These are phyloP conservation scores for Gisinianus flammeolus DNA, from an alignment of 2,888 invertebrate species.

Conservation along the genomic window DNA sequence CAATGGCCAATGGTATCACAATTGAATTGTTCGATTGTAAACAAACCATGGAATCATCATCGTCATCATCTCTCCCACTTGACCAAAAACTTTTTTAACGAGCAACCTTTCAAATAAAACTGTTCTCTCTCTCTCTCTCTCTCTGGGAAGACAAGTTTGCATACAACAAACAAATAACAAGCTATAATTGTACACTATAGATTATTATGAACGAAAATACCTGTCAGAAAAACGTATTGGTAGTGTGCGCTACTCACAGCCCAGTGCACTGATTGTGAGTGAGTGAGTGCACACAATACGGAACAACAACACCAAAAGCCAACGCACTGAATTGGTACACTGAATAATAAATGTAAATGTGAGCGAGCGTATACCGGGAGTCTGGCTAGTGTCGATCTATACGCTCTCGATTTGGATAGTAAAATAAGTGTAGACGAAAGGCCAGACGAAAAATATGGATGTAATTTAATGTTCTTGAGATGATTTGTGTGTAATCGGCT, in stretches of 20 bases:
- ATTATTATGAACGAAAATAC: not conserved
- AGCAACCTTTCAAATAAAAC: not conserved
- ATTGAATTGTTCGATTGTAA: not conserved
- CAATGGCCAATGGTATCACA: not conserved
- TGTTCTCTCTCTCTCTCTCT: too few relatives aligned
- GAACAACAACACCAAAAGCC: too few relatives aligned
- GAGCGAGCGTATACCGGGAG: too few relatives aligned
- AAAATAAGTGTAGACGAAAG: too few relatives aligned
- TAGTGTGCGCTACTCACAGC: not conserved
- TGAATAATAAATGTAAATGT: too few relatives aligned
- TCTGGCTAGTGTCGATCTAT: too few relatives aligned
- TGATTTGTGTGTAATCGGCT: too few relatives aligned
- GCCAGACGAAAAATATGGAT: too few relatives aligned
- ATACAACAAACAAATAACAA: not conserved
- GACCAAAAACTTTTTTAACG: not conserved
- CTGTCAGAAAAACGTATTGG: not conserved
- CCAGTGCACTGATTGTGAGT: not conserved
- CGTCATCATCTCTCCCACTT: not conserved
- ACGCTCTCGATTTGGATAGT: too few relatives aligned
- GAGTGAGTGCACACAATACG: too few relatives aligned
- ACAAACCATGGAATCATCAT: not conserved
- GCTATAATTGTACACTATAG: not conserved
- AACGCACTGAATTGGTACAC: too few relatives aligned
- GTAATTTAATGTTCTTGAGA: too few relatives aligned
- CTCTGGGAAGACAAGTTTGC: not conserved